Evolutionary conservation across 2,888 invertebrate genomes (phyloP).

Genomic region (Leptinotarsa peninsularis): DNA sequence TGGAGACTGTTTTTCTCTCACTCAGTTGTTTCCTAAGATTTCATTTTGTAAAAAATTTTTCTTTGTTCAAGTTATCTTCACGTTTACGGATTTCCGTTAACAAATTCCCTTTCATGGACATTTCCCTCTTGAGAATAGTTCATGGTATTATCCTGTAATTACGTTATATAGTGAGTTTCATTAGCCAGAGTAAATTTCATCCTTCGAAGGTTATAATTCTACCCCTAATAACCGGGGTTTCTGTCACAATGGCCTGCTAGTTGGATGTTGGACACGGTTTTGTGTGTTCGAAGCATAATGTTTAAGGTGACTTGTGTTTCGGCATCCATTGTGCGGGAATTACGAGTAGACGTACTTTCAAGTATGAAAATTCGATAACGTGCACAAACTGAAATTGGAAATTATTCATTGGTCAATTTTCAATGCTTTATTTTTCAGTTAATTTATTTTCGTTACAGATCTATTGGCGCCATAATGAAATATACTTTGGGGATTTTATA

Average conservation of each 20-base stretch:
- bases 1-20: too few species aligned
- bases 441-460: too few species aligned
- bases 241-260: background rate
- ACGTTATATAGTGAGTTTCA: background rate
- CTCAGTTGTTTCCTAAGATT: too few species aligned
- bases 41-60: too few species aligned
- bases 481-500: too few species aligned
- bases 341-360: too few species aligned
- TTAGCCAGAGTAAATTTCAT: conserved; percentile 2
- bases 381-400: too few species aligned
- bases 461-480: too few species aligned
- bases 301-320: background rate
- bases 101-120: background rate
- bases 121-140: background rate
- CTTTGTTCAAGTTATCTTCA: background rate
- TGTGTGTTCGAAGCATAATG: background rate
- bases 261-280: background rate
- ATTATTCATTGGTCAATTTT: too few species aligned
- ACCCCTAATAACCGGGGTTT: background rate
- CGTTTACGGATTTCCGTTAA: background rate
- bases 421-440: too few species aligned
- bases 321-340: background rate
- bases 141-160: background rate
- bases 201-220: background rate
- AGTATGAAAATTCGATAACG: too few species aligned